Base-by-base conservation (phyloP, 2,888 invertebrate genomes). In the Thymelicus acteon region DNA sequence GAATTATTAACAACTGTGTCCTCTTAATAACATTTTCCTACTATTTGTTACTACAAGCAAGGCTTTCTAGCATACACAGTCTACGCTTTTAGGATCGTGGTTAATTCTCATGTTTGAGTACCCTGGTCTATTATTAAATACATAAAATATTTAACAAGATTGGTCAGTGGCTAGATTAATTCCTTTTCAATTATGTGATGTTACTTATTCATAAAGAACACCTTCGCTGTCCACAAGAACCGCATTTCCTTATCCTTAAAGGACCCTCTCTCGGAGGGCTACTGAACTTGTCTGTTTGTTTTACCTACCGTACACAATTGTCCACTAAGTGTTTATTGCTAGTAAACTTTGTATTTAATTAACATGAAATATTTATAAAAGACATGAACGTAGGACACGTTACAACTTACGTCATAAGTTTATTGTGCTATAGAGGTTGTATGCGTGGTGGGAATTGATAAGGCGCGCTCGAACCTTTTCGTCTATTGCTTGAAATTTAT, bases 401-500 rank as follows among this genome's bases (percentile, higher is more conserved):
- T 82, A 58, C 31, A 80, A 80, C 80, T 85, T 84, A 82, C 89
- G 87, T 93, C 92, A 94, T 92, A 92, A 91, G 90, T 91, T 90
- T 92, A 89, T 91, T 89, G 89, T 87, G 85, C 85, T 86, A 88
- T 88, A 89, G 85, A 84, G 86, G 85, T 86, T 86, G 84, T 85
- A 87, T 86, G 89, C 91, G 88, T 90, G 88, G 90, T 89, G 87
- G 87, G 89, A 92, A 93, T 93, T 94, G 94, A 94, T 94, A 94
- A 94, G 93, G 90, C 89, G 83, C 85, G 89, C 87, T 91, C 88
- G 89, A 93, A 91, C 93, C 93, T 93, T 92, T 89, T 93, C 93
- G 90, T 92, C 93, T 93, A 93, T 93, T 93, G 92, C 92, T 89
- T 84, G 87, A 92, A 94, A 94, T 94, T 94, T 94, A 94, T 94